Evolutionary conservation across 2,797 vertebrate genomes (phyloP).

Genomic region (Vultur gryphus): DNA sequence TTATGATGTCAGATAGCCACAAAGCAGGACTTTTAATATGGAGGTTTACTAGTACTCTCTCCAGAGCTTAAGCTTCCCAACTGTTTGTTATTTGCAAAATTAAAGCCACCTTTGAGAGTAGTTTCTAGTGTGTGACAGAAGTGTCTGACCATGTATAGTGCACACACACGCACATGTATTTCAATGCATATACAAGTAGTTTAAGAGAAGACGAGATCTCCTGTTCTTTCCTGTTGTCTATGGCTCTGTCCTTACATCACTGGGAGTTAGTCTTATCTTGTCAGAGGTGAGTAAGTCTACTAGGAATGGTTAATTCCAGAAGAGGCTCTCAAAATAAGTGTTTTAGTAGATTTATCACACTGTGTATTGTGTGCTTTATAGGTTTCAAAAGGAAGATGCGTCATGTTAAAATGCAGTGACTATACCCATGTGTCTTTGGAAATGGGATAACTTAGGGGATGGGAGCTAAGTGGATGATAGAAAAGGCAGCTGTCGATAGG

Average conservation of each 20-base stretch:
- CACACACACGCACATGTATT: background rate
- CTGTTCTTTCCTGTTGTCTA: background rate
- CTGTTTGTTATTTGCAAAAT: background rate
- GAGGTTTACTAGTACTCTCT: background rate
- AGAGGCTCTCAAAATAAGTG: background rate
- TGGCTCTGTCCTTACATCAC: background rate
- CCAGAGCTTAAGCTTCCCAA: background rate
- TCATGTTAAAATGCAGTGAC: background rate
- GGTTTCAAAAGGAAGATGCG: background rate
- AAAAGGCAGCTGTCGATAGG: background rate
- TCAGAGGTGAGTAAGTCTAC: background rate
- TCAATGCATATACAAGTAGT: background rate
- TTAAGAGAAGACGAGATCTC: background rate
- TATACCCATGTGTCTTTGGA: background rate
- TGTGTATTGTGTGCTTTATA: background rate
- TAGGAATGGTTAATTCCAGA: background rate
- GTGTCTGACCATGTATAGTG: background rate
- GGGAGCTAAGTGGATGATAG: background rate
- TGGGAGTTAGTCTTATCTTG: background rate
- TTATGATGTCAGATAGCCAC: background rate
- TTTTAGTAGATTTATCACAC: background rate
- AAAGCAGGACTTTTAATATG: background rate
- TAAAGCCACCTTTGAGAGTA: background rate
- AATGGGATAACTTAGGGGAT: background rate
- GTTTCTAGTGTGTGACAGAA: background rate